A percentile compares a stretch with the other conserved stretches of the same genome.
phyloP scores from a whole-genome alignment of 23 tunicate species.

The Botrylloides violaceus region DNA sequence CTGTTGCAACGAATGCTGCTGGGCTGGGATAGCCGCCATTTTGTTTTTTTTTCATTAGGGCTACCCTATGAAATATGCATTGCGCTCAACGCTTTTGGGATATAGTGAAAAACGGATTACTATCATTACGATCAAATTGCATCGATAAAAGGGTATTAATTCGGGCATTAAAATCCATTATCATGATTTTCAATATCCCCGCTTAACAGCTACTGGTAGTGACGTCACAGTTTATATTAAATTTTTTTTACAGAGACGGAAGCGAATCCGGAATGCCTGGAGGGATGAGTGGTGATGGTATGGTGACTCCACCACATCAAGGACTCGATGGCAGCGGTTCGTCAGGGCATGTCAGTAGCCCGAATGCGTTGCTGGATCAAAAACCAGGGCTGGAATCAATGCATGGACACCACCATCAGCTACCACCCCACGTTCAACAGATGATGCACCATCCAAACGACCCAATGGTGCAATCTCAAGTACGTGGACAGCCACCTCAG shows the following conservation, averaged over 20 bases:
- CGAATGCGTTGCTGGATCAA: slow-evolving; percentile 47
- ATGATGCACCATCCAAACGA: slow-evolving; percentile 44
- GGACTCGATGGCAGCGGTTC: slow-evolving; percentile 45
- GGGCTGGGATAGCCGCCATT: no score
- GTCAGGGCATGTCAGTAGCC: slow-evolving; percentile 47
- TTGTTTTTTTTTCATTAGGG: no score
- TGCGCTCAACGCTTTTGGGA: no score
- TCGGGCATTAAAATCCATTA: no score
- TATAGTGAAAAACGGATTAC: no score
- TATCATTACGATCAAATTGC: no score
- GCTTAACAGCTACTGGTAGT: no score
- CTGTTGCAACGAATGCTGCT: no score
- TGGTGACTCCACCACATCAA: slow-evolving; percentile 70
- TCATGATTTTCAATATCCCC: no score
- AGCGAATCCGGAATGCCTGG: slow-evolving; percentile 52
- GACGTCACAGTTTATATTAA: neutral
- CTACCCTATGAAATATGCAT: no score
- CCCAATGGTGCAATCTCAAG: slow-evolving; percentile 17
- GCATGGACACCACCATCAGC: slow-evolving; percentile 39
- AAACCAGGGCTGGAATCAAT: slow-evolving; percentile 58
- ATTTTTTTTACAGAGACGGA: slow-evolving; percentile 61
- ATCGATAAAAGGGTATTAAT: no score
- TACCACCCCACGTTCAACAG: slow-evolving; percentile 46
- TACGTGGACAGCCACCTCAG: slow-evolving; percentile 8
- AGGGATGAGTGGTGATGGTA: slow-evolving; percentile 34